A percentile compares a stretch with the other conserved stretches of the same genome.
Conservation (phyloP, 2,797 vertebrate genomes). For the Rhabdomys pumilio region DNA sequence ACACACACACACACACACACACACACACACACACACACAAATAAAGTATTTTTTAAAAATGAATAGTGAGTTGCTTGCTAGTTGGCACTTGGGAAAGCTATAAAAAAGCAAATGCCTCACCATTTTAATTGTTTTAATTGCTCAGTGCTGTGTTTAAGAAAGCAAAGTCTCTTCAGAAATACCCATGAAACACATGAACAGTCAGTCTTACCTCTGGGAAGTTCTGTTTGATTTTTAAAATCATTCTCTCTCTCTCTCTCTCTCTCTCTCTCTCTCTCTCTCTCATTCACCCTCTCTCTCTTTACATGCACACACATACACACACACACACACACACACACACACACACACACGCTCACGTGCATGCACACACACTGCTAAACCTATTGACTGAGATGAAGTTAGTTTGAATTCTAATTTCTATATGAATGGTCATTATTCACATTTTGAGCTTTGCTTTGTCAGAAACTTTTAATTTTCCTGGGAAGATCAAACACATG, state of each 20-base stretch:
- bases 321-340: too few relatives aligned
- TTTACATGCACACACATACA: too few relatives aligned
- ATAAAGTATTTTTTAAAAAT: background rate
- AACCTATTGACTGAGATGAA: constrained; percentile 39
- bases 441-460: constrained; percentile 12
- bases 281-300: too few relatives aligned
- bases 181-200: background rate
- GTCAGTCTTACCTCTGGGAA: background rate
- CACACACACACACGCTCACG: too few relatives aligned
- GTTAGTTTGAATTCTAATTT: constrained; percentile 55
- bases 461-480: background rate
- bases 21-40: background rate
- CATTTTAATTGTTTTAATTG: background rate
- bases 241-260: background rate
- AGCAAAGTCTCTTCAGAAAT: background rate
- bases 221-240: background rate
- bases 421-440: constrained; percentile 77
- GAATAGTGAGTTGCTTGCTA: background rate
- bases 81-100: background rate
- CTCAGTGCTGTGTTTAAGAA: background rate
- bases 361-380: background rate
- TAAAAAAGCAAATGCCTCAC: background rate
- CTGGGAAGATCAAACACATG: background rate
- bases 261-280: too few relatives aligned
- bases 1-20: background rate